Evolutionary conservation across 2,888 invertebrate genomes (phyloP), one percentile per base, ranked within the genome.

Genomic region (Aphidoletes aphidimyza): DNA sequence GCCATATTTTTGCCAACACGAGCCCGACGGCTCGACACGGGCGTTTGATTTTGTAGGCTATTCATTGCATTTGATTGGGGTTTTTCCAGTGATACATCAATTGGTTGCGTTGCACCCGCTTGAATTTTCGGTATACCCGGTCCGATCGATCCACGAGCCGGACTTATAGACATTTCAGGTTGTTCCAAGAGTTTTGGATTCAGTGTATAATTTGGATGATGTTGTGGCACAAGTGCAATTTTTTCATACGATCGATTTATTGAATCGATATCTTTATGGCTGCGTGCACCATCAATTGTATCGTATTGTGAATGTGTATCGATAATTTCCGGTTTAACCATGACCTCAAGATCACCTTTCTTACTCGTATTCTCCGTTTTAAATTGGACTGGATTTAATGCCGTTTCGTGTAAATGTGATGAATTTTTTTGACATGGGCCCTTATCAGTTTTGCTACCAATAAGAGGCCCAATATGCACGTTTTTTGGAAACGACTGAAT

Each of bases 381-480:
- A 30, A 69, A 69, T 69, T 69, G 69, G n/a, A 69, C 14, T 30
- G 69, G 34, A 78, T 78, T 37, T 36, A 78, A 19, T 36, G 37
- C 37, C 1, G 83, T 39, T 1, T 37, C 83, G 17, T 69, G 69
- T 69, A 83, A 83, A 42, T 83, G 42, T 47, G 45, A 91, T 89
- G 89, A 87, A 89, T 89, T 88, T 89, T 89, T 88, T 90, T 90
- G 89, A 89, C 87, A 89, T 89, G 89, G 87, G 91, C 90, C 90
- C 91, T 89, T 89, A 91, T 93, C 91, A 91, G 92, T 91, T 92
- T 95, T 96, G 94, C 95, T 95, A 95, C 96, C 96, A 96, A 95
- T 96, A 96, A 95, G 96, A 95, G 96, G 96, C 94, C 96, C 96
- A 96, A 96, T 96, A 96, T 94, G 95, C 94, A 95, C 96, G 96